A percentile compares a stretch with the other conserved stretches of the same genome.
Conservation (phyloP, 2,113 vertebrate species). For the Procavia capensis region DNA sequence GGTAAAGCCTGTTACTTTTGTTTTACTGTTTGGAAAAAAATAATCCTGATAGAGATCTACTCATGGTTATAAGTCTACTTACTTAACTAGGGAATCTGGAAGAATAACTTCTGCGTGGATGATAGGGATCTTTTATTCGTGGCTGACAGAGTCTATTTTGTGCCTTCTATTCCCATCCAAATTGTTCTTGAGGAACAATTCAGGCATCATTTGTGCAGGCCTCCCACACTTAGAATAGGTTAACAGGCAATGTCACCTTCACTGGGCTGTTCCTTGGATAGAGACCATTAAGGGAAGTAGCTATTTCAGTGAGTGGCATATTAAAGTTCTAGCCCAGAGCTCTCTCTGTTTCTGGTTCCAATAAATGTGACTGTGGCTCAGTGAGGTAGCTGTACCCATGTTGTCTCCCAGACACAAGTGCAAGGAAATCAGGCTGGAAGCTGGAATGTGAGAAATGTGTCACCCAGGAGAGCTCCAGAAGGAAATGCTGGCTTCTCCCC, state of each 20-base stretch:
- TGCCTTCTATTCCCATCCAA: conserved; percentile 72
- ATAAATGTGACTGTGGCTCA: background rate
- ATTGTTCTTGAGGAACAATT: conserved; percentile 78
- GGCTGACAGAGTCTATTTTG: conserved; percentile 74
- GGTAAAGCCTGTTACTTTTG: conserved; percentile 72
- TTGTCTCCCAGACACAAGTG: background rate
- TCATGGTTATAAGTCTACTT: conserved; percentile 26
- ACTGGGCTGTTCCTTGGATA: conserved; percentile 67
- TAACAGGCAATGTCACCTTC: conserved; percentile 78
- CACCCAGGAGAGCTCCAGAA: background rate
- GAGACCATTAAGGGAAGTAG: conserved; percentile 77
- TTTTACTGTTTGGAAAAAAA: conserved; percentile 73
- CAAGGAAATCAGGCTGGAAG: background rate
- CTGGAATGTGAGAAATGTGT: background rate
- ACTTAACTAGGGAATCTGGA: conserved; percentile 66
- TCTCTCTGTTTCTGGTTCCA: conserved; percentile 45
- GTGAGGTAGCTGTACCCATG: background rate
- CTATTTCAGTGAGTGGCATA: conserved; percentile 74
- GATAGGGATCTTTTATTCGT: conserved; percentile 62
- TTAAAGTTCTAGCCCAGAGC: conserved; percentile 77
- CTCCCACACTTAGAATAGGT: conserved; percentile 70
- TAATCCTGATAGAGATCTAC: conserved; percentile 50
- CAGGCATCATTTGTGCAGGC: conserved; percentile 68
- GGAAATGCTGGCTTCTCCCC: background rate
- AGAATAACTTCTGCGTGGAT: conserved; percentile 67